Evolutionary conservation across 2,113 vertebrate genomes (phyloP).

Genomic region (Narcine bancroftii): DNA sequence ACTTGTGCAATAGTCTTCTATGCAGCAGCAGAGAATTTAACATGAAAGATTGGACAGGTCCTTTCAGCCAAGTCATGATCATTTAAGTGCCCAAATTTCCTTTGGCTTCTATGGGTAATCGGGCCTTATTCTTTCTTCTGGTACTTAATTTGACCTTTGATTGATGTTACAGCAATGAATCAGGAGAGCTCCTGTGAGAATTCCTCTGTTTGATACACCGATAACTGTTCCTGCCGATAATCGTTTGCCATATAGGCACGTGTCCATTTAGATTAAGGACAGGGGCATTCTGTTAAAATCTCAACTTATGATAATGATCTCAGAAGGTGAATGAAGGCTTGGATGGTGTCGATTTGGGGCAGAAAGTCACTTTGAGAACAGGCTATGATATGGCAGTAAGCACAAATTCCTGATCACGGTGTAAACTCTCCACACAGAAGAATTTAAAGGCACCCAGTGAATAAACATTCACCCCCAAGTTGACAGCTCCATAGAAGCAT

Average conservation of each 20-base stretch:
- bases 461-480: neutral
- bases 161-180: neutral
- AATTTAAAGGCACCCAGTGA: neutral
- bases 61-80: neutral
- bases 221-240: neutral
- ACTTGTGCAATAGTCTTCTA: too few relatives aligned
- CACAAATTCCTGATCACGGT: neutral
- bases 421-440: neutral
- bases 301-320: neutral
- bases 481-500: slow-evolving; percentile 11
- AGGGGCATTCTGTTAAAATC: neutral
- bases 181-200: neutral
- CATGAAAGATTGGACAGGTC: too few relatives aligned
- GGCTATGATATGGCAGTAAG: neutral
- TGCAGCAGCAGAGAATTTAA: too few relatives aligned
- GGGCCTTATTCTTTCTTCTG: neutral
- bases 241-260: neutral
- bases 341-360: neutral
- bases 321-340: neutral
- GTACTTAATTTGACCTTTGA: neutral
- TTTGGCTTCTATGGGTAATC: neutral
- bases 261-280: neutral
- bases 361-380: too few relatives aligned
- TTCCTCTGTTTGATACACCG: neutral
- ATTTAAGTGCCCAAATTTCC: neutral